phyloP scores from a whole-genome alignment of 2,113 vertebrate species.

The Odontesthes bonariensis region DNA sequence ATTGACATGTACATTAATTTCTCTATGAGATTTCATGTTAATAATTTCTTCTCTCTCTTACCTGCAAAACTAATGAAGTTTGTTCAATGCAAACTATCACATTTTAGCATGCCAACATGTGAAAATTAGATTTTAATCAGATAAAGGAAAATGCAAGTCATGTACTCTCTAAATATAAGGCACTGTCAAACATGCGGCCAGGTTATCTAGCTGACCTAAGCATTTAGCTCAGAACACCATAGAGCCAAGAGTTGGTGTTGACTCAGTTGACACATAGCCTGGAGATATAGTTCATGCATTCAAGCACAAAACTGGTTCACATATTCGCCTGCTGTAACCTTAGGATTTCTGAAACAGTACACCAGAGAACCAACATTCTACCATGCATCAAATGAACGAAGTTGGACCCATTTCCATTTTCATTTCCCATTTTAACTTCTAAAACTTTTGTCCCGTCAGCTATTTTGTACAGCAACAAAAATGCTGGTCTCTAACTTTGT shows the following conservation, averaged over 20 bases:
- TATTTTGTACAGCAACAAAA: no score
- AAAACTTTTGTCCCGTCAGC: neutral
- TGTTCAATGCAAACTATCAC: neutral
- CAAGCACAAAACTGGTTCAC: neutral
- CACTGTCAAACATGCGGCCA: no score
- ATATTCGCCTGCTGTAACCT: neutral
- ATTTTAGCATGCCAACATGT: neutral
- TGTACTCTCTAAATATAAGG: no score
- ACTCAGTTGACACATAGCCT: no score
- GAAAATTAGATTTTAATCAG: neutral
- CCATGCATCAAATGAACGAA: neutral
- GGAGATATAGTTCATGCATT: neutral
- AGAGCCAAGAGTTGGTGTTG: no score
- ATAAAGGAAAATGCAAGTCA: neutral
- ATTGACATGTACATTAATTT: no score
- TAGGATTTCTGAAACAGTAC: neutral
- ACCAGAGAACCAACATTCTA: neutral
- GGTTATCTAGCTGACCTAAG: no score
- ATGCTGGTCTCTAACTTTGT: no score
- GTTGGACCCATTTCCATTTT: neutral
- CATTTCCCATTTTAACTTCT: neutral
- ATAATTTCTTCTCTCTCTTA: no score
- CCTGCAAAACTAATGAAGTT: no score
- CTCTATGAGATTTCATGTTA: no score
- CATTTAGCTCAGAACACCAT: no score